These are phyloP conservation scores for Pterocles gutturalis DNA, from an alignment of 2,113 vertebrate species.

Conservation along the genomic window DNA sequence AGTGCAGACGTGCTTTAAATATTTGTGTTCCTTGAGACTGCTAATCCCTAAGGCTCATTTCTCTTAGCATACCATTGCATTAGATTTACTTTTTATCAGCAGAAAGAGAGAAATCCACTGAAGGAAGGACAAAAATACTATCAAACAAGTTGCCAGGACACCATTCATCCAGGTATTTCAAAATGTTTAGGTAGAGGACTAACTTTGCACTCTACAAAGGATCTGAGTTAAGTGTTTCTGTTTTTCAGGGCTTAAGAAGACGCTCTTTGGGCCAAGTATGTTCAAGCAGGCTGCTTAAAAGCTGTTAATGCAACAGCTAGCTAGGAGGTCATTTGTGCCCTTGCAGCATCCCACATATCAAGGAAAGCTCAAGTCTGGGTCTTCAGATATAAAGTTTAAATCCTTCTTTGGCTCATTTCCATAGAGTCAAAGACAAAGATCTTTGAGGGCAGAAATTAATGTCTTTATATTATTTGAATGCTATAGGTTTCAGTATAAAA, in stretches of 20 bases:
- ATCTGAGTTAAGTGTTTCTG: background rate
- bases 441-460: background rate
- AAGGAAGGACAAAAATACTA: background rate
- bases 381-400: background rate
- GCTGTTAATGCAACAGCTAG: background rate
- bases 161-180: background rate
- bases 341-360: background rate
- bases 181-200: background rate
- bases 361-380: background rate
- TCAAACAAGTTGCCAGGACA: background rate
- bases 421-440: background rate
- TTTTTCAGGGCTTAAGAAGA: background rate
- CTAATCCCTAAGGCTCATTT: background rate
- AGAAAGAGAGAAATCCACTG: background rate
- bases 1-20: background rate
- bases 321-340: background rate
- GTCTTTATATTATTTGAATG: background rate
- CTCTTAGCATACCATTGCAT: background rate
- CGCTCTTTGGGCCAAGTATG: fast-evolving
- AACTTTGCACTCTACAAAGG: background rate
- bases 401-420: background rate
- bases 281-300: background rate
- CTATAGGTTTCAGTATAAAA: background rate
- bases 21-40: background rate
- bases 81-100: background rate